These are phyloP conservation scores for Sminthurinus aureus DNA, from an alignment of 2,888 invertebrate species.

Conservation along the genomic window DNA sequence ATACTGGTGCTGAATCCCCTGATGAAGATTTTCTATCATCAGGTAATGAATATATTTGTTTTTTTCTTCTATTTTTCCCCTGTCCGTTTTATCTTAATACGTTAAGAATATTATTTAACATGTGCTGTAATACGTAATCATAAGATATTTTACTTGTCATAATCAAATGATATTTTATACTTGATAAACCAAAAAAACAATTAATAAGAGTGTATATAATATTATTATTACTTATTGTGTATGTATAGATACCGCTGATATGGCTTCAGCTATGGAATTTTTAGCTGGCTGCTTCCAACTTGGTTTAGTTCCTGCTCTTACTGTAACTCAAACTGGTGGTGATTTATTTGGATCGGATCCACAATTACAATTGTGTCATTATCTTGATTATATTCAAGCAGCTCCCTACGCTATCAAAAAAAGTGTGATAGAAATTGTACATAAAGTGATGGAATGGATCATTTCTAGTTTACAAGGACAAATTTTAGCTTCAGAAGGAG, in stretches of 20 bases:
- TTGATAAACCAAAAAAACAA: no score
- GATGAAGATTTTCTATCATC: constrained; percentile 52
- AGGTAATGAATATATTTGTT: constrained; percentile 62
- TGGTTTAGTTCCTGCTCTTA: constrained; percentile 31
- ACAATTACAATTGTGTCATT: constrained; percentile 64
- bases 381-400: constrained; percentile 68
- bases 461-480: constrained; percentile 51
- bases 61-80: no score
- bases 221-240: not conserved
- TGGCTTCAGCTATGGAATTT: not conserved
- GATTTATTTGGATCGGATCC: constrained; percentile 27
- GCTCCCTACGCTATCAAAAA: constrained; percentile 66
- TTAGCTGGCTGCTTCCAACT: constrained; percentile 68
- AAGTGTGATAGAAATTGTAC: constrained; percentile 67
- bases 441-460: constrained; percentile 61
- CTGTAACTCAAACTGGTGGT: not conserved
- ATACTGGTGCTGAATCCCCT: constrained; percentile 9
- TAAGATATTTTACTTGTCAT: no score
- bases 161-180: no score
- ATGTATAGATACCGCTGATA: not conserved
- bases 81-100: no score
- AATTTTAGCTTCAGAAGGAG: constrained; percentile 16
- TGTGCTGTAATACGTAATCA: no score
- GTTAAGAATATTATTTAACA: no score
- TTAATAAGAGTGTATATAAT: no score